Percentiles rank a stretch among this genome's conserved stretches.
Conservation (phyloP, 2,113 vertebrate species). For the Micronycteris hirsuta region DNA sequence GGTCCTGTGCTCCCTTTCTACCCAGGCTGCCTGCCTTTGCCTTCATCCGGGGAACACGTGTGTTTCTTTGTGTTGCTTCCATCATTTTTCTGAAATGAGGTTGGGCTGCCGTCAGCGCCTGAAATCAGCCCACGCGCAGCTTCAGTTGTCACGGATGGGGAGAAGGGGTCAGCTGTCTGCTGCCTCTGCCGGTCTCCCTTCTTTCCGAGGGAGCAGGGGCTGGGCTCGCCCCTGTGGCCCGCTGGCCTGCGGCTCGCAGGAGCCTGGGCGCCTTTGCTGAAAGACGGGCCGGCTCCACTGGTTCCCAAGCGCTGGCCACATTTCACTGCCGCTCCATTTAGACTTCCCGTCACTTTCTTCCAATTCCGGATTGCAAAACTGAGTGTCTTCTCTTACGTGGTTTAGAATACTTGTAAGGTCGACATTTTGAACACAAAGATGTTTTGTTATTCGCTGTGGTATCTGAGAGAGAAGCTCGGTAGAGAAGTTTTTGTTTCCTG, state of each 20-base stretch:
- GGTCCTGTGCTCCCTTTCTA: not conserved
- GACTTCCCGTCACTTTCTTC: not conserved
- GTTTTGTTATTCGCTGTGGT: not conserved
- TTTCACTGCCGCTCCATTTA: not conserved
- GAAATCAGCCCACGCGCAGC: not conserved
- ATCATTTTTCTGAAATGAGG: not conserved
- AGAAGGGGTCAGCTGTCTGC: too few species aligned
- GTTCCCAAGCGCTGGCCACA: not conserved
- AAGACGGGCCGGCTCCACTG: not conserved
- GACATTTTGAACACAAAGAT: not conserved
- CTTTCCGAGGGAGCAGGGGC: not conserved
- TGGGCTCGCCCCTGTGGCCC: not conserved
- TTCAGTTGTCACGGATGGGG: not conserved
- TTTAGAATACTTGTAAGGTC: not conserved
- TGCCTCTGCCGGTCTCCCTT: not conserved
- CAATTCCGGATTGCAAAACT: not conserved
- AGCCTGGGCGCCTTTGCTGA: not conserved
- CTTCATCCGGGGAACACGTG: not conserved
- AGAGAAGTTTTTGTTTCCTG: not conserved
- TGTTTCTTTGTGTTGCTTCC: not conserved
- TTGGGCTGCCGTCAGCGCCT: not conserved
- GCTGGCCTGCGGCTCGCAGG: too few species aligned
- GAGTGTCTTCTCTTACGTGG: not conserved
- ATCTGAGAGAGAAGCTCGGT: not conserved
- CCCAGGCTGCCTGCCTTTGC: not conserved